These are phyloP conservation scores for Gryon sp. DNA, from an alignment of 1,140 invertebrate genomes.

Conservation along the genomic window DNA sequence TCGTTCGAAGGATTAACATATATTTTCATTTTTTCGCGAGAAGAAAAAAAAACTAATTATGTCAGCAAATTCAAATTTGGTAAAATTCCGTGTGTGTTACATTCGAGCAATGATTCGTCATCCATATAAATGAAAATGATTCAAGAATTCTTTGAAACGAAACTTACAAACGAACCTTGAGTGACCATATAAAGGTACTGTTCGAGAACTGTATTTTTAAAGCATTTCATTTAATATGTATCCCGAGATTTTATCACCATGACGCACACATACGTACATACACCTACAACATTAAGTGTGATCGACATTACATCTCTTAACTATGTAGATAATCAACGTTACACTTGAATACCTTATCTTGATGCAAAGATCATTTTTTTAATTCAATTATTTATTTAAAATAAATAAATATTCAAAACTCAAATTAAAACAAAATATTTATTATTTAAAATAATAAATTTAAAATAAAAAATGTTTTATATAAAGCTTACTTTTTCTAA, in stretches of 20 bases:
- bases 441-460: too few species aligned
- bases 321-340: conserved; percentile 9
- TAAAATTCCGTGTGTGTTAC: conserved; percentile 42
- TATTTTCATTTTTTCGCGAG: neutral
- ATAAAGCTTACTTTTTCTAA: too few species aligned
- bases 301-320: conserved; percentile 40
- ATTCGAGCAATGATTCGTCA: conserved; percentile 55
- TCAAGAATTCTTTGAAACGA: conserved; percentile 60
- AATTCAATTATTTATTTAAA: too few species aligned
- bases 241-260: conserved; percentile 57
- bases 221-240: conserved; percentile 56
- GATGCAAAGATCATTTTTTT: too few species aligned
- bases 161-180: conserved; percentile 54
- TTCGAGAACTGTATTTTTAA: conserved; percentile 51
- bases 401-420: too few species aligned
- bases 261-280: conserved; percentile 47
- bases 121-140: conserved; percentile 63
- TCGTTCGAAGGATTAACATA: neutral
- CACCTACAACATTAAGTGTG: conserved; percentile 32
- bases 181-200: conserved; percentile 58
- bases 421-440: too few species aligned
- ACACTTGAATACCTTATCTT: too few species aligned
- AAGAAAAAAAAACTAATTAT: conserved; percentile 7
- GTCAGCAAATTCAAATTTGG: conserved; percentile 47
- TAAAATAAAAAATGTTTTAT: too few species aligned